Evolutionary conservation across 2,888 invertebrate species (phyloP).

Genomic region (Chymomyza caudatula): DNA sequence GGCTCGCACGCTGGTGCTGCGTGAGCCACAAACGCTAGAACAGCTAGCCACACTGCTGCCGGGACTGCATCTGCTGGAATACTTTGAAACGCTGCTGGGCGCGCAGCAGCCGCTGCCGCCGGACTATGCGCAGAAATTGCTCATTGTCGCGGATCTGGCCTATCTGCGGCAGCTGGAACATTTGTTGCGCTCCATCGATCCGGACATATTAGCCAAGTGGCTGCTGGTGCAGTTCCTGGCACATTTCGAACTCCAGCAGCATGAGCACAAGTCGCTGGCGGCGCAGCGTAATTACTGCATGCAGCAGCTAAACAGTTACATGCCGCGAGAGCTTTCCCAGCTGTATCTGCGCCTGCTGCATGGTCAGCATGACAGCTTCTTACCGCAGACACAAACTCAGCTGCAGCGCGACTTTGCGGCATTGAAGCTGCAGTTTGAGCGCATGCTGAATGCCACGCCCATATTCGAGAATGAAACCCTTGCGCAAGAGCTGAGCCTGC

Average conservation of each 20-base stretch:
- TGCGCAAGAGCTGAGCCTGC: conserved; percentile 50
- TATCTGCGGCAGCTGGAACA: conserved; percentile 51
- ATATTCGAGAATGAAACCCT: conserved; percentile 56
- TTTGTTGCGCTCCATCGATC: conserved; percentile 34
- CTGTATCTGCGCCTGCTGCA: conserved; percentile 55
- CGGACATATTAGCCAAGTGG: conserved; percentile 58
- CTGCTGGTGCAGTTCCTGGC: conserved; percentile 69
- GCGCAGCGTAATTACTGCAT: conserved; percentile 61
- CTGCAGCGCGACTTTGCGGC: conserved; percentile 46
- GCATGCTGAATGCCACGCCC: conserved; percentile 49
- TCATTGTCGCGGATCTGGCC: conserved; percentile 60
- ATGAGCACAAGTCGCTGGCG: conserved; percentile 50
- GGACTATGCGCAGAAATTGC: conserved; percentile 37
- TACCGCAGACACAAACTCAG: conserved; percentile 33
- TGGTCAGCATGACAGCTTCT: conserved; percentile 30
- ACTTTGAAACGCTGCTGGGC: conserved; percentile 57
- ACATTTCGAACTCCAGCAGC: conserved; percentile 65
- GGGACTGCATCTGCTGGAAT: conserved; percentile 46
- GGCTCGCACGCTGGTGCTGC: conserved; percentile 46
- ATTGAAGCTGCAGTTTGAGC: conserved; percentile 67
- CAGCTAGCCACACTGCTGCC: conserved; percentile 50
- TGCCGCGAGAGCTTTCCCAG: conserved; percentile 58
- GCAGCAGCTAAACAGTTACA: conserved; percentile 52
- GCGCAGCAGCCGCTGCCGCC: conserved; percentile 10
- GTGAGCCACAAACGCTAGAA: conserved; percentile 57